These are phyloP conservation scores for Cyclura pinguis DNA, from an alignment of 2,797 vertebrate species.

Conservation along the genomic window DNA sequence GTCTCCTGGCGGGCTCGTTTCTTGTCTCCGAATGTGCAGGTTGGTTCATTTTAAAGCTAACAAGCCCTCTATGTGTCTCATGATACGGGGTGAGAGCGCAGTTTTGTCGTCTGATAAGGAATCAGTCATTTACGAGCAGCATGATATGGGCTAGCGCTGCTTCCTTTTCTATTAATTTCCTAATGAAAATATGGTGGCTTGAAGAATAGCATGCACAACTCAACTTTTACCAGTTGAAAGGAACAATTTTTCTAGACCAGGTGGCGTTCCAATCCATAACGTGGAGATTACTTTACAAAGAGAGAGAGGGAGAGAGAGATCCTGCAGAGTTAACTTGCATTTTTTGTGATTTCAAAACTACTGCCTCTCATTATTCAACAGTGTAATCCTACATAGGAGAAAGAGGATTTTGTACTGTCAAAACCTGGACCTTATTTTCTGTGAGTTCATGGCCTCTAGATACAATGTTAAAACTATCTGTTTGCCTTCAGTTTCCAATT, in stretches of 20 bases:
- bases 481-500: no score
- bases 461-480: no score
- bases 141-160: background rate
- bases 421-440: no score
- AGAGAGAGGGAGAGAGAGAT: no score
- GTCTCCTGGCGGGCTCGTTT: conserved; percentile 75
- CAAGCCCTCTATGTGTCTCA: conserved; percentile 31
- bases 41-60: conserved; percentile 67
- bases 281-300: background rate
- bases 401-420: no score
- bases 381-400: no score
- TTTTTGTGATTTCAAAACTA: no score
- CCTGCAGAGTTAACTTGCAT: no score
- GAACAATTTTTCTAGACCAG: background rate
- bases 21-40: conserved; percentile 75
- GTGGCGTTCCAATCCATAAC: background rate
- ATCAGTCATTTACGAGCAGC: background rate
- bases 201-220: background rate
- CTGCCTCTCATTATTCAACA: no score
- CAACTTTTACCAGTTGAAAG: background rate
- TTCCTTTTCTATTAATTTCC: background rate
- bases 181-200: background rate
- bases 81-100: background rate
- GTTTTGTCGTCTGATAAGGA: background rate
- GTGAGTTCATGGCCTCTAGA: no score